These are phyloP conservation scores for Atrina japonica DNA, from an alignment of 2,888 invertebrate species.

Conservation along the genomic window DNA sequence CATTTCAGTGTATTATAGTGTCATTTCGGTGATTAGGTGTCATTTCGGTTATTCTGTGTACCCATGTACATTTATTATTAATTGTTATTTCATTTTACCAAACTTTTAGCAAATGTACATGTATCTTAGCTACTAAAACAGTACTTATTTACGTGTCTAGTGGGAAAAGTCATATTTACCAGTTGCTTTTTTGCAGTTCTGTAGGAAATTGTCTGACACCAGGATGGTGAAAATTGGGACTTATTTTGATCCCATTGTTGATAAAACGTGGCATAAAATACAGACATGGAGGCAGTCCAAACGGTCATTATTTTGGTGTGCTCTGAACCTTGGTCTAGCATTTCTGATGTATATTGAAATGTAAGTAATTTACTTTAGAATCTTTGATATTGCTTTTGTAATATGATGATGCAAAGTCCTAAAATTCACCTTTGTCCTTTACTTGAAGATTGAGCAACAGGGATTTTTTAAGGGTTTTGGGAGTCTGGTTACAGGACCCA, in stretches of 20 bases:
- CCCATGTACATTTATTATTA: too few species aligned
- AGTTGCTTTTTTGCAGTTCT: too few species aligned
- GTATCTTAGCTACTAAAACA: too few species aligned
- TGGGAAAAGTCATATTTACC: too few species aligned
- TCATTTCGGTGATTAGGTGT: too few species aligned
- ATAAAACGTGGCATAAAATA: constrained; percentile 65
- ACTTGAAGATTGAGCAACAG: not conserved
- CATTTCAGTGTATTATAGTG: too few species aligned
- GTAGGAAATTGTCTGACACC: too few species aligned
- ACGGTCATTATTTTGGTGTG: constrained; percentile 59
- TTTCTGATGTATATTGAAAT: constrained; percentile 66
- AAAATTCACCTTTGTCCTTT: not conserved
- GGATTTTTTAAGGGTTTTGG: not conserved
- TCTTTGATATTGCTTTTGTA: not conserved
- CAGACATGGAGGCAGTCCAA: constrained; percentile 59
- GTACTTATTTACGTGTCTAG: too few species aligned
- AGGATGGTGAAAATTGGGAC: constrained; percentile 33
- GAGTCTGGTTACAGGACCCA: too few species aligned
- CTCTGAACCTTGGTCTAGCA: constrained; percentile 59
- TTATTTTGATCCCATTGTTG: constrained; percentile 57
- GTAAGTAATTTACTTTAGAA: constrained; percentile 55
- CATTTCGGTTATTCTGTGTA: too few species aligned
- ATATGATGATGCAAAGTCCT: not conserved
- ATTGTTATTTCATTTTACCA: too few species aligned
- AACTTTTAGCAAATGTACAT: too few species aligned